Conservation (phyloP, 2,113 vertebrate genomes). For the Macroglossus sobrinus region DNA sequence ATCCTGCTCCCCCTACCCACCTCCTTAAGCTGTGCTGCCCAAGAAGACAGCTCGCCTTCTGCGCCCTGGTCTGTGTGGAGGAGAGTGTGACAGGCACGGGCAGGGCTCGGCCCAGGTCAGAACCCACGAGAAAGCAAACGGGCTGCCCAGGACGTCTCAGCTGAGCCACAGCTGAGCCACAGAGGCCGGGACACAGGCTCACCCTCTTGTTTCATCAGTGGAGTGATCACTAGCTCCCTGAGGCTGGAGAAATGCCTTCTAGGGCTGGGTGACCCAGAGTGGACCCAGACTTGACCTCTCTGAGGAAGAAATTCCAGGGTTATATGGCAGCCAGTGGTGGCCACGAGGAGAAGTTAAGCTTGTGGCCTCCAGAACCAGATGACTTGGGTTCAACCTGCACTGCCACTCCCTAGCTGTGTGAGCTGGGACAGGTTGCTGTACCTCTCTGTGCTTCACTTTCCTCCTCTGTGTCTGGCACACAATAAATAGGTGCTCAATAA, state of each 20-base stretch:
- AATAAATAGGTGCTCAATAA: too few relatives aligned
- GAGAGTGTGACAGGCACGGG: too few relatives aligned
- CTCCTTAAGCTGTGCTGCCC: neutral
- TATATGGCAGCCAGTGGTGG: rapidly evolving
- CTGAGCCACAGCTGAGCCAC: neutral
- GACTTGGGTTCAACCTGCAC: neutral
- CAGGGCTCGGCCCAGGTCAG: neutral
- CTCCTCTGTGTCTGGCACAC: neutral
- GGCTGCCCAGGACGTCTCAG: rapidly evolving
- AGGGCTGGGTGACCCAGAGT: neutral
- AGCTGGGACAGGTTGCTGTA: neutral
- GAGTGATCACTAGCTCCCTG: neutral
- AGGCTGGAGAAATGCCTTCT: neutral
- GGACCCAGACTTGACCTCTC: neutral
- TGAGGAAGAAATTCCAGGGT: neutral
- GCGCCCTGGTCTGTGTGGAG: rapidly evolving
- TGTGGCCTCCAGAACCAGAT: neutral
- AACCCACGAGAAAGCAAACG: neutral
- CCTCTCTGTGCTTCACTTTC: neutral
- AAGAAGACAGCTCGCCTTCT: too few relatives aligned
- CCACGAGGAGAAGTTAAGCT: neutral
- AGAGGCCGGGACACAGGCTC: neutral
- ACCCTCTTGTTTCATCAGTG: too few relatives aligned
- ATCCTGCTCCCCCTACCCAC: too few relatives aligned
- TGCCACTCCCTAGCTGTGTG: neutral